Evolutionary conservation across 2,888 invertebrate genomes (phyloP), one percentile per base, ranked within the genome.

Genomic region (Calameuta idolon): DNA sequence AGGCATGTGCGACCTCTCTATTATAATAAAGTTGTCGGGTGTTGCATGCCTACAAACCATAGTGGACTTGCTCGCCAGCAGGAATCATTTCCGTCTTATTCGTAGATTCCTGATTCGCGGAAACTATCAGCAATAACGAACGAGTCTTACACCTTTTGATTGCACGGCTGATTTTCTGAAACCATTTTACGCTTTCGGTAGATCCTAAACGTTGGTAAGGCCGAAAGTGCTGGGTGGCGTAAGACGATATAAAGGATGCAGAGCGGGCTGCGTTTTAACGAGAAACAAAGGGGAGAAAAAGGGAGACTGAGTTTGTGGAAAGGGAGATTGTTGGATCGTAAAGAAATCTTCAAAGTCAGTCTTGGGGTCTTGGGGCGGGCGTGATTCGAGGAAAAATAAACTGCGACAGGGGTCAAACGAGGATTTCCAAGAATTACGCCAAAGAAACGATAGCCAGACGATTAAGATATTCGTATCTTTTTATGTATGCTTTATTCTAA

Each of bases 21-120:
- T 71, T 71, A 71, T 71, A 71, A 71, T 71, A 71, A 71, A 71
- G 71, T 71, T 30, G 71, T 71, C 71, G 33, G 33, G 31, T 34
- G 33, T 71, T 71, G 71, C 71, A 71, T 71, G 71, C 71, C 71
- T 12, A 71, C 71, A 34, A 31, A 34, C 71, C 71, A 34, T 71
- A 30, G 31, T 9, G 1, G 71, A 71, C 34, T 12, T 71, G 33
- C 71, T 71, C 33, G 33, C 31, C 33, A 31, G 15, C 33, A 71
- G 15, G 71, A 71, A 34, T 34, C 34, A 71, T 23, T 71, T 34
- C 71, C 31, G 71, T 71, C 55, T 55, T 55, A 23, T 55, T 55
- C 55, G 23, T 55, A 23, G 55, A 55, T 55, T 34, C 33, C 31
- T 71, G 71, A 71, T 31, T 71, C 71, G 31, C 71, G 71, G 23